phyloP scores from a whole-genome alignment of 37 sponge, comb jelly and placozoan species.

The Tethya wilhelma region DNA sequence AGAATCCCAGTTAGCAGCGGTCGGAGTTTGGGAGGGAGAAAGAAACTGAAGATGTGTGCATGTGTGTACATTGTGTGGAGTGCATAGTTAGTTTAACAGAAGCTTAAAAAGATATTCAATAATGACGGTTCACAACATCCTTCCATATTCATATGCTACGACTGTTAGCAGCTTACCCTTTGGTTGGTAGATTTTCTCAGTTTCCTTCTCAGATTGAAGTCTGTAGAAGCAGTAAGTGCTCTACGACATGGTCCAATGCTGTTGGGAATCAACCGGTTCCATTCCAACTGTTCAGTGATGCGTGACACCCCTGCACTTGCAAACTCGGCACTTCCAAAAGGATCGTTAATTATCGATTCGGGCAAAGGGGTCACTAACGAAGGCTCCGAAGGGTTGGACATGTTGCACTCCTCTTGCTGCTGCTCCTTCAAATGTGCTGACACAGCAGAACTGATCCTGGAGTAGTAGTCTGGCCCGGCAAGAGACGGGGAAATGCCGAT shows the following conservation, averaged over 20 bases:
- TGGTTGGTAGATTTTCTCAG: constrained; percentile 31
- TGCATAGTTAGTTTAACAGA: too few species aligned
- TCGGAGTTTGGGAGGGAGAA: too few species aligned
- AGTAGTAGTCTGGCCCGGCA: constrained; percentile 54
- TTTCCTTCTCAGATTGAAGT: constrained; percentile 48
- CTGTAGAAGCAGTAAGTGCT: constrained; percentile 57
- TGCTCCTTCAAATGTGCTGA: too few species aligned
- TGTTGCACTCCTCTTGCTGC: too few species aligned
- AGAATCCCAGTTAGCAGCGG: constrained; percentile 21
- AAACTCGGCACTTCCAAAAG: constrained; percentile 19
- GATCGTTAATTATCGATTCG: background rate
- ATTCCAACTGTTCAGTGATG: background rate
- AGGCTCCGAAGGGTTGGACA: too few species aligned
- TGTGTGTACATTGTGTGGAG: too few species aligned
- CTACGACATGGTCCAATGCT: constrained; percentile 30
- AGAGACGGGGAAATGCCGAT: constrained; percentile 42
- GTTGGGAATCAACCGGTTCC: background rate
- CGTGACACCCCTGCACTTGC: constrained; percentile 6
- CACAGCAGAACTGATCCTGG: too few species aligned
- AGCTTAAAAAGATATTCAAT: too few species aligned
- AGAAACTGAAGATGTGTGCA: too few species aligned
- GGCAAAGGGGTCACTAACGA: too few species aligned
- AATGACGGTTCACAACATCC: too few species aligned
- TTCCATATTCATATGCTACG: too few species aligned
- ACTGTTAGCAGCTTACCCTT: background rate